Conservation (phyloP, 37 sponge, comb jelly and placozoan genomes). For the Eunapius fragilis region DNA sequence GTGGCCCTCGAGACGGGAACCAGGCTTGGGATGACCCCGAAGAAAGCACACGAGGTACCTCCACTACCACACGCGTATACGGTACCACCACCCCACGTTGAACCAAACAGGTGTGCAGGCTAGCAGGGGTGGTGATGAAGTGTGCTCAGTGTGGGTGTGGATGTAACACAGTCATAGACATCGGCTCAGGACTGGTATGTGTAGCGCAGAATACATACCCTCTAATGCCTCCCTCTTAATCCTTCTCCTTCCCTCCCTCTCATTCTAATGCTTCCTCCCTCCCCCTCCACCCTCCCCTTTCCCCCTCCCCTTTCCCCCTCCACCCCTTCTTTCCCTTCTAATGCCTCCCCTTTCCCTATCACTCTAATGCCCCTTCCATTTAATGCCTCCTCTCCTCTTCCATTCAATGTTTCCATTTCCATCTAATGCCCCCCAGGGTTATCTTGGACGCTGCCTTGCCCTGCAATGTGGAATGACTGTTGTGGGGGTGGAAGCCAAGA, state of each 20-base stretch:
- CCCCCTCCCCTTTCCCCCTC: no score
- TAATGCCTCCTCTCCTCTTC: no score
- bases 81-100: neutral
- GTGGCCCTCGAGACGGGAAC: neutral
- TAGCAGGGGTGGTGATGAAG: conserved; percentile 60
- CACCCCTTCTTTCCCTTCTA: no score
- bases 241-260: no score
- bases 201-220: neutral
- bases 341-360: no score
- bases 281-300: no score
- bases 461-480: conserved; percentile 62
- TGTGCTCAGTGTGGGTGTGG: conserved; percentile 15
- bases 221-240: no score
- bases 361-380: no score
- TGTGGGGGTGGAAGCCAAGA: conserved; percentile 71
- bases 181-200: conserved; percentile 80
- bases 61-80: neutral
- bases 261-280: no score
- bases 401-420: no score
- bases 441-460: conserved; percentile 62
- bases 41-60: conserved; percentile 67
- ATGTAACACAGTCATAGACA: conserved; percentile 56
- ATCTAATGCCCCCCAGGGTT: conserved; percentile 70
- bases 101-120: conserved; percentile 55
- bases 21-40: conserved; percentile 46